Evolutionary conservation across 2,797 vertebrate species (phyloP).

Genomic region (Myotis pilosus): DNA sequence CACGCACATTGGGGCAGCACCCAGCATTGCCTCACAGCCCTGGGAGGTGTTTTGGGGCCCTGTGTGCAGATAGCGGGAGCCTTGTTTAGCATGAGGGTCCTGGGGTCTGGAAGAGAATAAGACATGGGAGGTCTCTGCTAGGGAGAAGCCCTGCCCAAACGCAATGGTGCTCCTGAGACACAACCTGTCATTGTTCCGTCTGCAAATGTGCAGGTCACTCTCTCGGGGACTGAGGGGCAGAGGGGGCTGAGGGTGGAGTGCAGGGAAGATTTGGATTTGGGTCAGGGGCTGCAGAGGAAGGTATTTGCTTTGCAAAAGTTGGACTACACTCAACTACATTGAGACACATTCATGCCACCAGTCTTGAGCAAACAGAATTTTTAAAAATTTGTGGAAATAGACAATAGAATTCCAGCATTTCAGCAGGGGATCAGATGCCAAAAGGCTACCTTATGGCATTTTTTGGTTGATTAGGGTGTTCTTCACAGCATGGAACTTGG

Average conservation of each 20-base stretch:
- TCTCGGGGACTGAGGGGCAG: background rate
- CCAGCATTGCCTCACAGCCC: background rate
- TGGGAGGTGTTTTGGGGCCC: background rate
- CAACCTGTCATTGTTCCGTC: background rate
- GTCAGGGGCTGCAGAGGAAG: background rate
- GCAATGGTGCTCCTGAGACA: background rate
- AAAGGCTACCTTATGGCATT: background rate
- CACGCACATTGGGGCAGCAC: background rate
- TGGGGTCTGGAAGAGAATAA: background rate
- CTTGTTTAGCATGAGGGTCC: background rate
- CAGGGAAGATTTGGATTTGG: background rate
- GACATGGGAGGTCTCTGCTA: background rate
- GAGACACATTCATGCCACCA: background rate
- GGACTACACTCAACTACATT: rapidly evolving
- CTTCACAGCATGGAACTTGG: background rate
- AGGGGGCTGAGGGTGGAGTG: background rate
- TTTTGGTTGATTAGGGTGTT: constrained; percentile 13
- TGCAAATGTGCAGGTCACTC: background rate
- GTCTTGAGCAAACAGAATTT: background rate
- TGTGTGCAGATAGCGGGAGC: background rate
- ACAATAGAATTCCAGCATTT: background rate
- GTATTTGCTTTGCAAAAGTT: background rate
- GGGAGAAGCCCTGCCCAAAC: background rate
- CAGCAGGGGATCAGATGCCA: background rate
- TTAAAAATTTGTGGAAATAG: background rate